These are phyloP conservation scores for Bambusicola thoracicus DNA, from an alignment of 2,113 vertebrate species.

Conservation along the genomic window DNA sequence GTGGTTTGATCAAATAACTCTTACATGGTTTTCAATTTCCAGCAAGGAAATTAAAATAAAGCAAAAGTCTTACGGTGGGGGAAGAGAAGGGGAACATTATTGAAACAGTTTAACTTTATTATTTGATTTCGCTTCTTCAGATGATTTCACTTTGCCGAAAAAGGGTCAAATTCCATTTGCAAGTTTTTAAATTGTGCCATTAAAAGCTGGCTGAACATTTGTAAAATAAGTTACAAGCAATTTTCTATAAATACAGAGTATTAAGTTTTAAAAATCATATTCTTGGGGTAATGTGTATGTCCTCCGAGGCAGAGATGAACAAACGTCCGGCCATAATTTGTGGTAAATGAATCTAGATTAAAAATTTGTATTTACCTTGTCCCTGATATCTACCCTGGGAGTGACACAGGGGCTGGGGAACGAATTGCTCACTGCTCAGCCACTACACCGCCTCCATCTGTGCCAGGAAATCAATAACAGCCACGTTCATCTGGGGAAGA, in stretches of 20 bases:
- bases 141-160: slow-evolving; percentile 5
- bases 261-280: slow-evolving; percentile 51
- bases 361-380: slow-evolving; percentile 17
- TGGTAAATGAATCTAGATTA: slow-evolving; percentile 20
- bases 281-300: neutral
- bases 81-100: slow-evolving; percentile 14
- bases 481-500: no score
- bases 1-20: slow-evolving; percentile 31
- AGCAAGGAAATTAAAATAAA: slow-evolving; percentile 58
- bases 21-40: slow-evolving; percentile 45
- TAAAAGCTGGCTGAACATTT: slow-evolving; percentile 44
- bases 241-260: slow-evolving; percentile 41
- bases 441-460: neutral
- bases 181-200: slow-evolving; percentile 51
- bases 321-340: neutral
- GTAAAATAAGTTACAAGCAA: slow-evolving; percentile 55
- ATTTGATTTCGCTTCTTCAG: slow-evolving; percentile 29
- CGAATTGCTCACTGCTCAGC: neutral
- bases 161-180: slow-evolving; percentile 51
- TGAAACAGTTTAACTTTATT: slow-evolving; percentile 27
- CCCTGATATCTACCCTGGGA: neutral
- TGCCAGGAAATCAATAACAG: neutral
- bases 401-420: neutral
- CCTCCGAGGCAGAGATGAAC: slow-evolving; percentile 17
- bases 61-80: neutral